phyloP scores from a whole-genome alignment of 2,797 vertebrate species.

The Falco rusticolus region DNA sequence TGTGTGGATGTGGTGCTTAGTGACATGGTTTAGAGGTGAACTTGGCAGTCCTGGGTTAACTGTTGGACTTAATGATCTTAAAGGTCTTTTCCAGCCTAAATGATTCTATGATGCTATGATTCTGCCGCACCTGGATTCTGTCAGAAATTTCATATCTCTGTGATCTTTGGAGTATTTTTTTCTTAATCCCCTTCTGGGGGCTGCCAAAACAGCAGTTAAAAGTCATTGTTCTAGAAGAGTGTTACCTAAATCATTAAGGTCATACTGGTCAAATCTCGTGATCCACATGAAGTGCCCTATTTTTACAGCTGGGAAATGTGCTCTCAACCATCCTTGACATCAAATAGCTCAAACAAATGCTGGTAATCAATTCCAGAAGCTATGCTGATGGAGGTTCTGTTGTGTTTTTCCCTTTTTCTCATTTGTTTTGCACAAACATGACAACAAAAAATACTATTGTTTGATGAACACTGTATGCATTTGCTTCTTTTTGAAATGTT shows the following conservation, averaged over 20 bases:
- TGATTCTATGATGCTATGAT: too few species aligned
- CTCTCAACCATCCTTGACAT: background rate
- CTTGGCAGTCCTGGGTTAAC: too few species aligned
- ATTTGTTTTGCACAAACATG: background rate
- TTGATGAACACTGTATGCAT: background rate
- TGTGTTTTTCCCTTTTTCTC: background rate
- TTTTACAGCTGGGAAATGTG: background rate
- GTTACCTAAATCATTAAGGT: background rate
- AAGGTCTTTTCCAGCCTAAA: too few species aligned
- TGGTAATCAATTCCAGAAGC: background rate
- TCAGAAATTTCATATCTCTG: background rate
- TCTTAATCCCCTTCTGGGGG: background rate
- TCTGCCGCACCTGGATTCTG: background rate
- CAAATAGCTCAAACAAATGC: background rate
- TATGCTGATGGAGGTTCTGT: background rate
- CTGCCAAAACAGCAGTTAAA: background rate
- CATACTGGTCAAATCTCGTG: background rate
- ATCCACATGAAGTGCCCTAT: background rate
- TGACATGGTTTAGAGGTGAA: too few species aligned
- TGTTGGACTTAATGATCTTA: too few species aligned
- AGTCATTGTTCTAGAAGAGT: background rate
- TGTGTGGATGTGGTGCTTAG: too few species aligned
- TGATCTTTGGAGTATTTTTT: background rate
- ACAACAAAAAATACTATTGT: background rate
- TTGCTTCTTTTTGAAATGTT: background rate